phyloP scores from a whole-genome alignment of 1,140 invertebrate species.

The Drusus annulatus region DNA sequence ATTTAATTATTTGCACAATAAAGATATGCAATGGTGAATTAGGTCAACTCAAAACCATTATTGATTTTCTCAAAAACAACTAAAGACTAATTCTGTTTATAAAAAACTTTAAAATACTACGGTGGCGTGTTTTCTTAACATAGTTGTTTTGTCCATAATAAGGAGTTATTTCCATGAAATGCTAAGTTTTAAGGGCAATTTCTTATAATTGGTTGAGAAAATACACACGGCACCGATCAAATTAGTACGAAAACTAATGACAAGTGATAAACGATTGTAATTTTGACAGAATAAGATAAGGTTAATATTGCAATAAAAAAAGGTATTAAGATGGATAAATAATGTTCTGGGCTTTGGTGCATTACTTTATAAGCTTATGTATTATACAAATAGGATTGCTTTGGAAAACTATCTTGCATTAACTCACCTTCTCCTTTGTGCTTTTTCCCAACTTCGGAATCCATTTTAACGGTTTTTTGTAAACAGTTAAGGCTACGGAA shows the following conservation, averaged over 20 bases:
- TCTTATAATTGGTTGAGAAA: too few species aligned
- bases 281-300: not conserved
- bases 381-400: not conserved
- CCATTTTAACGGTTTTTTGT: not conserved
- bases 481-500: not conserved
- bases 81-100: too few species aligned
- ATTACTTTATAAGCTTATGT: not conserved
- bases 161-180: too few species aligned
- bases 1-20: too few species aligned
- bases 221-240: too few species aligned
- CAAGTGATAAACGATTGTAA: not conserved
- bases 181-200: too few species aligned
- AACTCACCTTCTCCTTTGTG: constrained; percentile 18
- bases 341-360: not conserved
- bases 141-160: too few species aligned
- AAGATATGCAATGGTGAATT: too few species aligned
- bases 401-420: not conserved
- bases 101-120: too few species aligned
- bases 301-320: not conserved
- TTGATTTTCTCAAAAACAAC: too few species aligned
- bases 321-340: not conserved
- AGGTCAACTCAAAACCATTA: too few species aligned
- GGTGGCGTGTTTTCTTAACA: too few species aligned
- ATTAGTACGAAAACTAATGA: not conserved
- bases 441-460: not conserved